These are phyloP conservation scores for Drymonia ruficornis DNA, from an alignment of 2,888 invertebrate species.

Conservation along the genomic window DNA sequence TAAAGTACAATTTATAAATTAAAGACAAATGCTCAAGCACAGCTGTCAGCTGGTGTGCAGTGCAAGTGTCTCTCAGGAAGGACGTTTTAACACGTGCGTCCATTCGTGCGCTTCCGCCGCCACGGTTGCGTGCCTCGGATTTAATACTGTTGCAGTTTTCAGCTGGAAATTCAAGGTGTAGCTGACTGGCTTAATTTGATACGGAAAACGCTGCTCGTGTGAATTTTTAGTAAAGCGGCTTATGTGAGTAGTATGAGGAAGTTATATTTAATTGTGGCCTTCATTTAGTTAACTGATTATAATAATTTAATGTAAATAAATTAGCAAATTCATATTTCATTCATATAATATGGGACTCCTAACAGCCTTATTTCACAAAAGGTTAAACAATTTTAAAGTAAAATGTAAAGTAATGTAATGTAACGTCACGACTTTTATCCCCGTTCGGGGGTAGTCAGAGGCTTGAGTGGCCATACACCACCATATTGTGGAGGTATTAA, in stretches of 20 bases:
- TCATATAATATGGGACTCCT: too few species aligned
- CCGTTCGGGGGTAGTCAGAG: too few species aligned
- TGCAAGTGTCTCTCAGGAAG: slow-evolving; percentile 24
- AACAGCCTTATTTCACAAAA: too few species aligned
- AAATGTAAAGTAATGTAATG: too few species aligned
- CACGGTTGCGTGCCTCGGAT: slow-evolving; percentile 27
- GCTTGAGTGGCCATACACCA: too few species aligned
- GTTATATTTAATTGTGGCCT: neutral
- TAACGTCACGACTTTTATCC: too few species aligned
- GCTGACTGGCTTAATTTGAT: slow-evolving; percentile 36
- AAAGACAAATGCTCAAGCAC: neutral
- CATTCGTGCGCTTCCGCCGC: slow-evolving; percentile 31
- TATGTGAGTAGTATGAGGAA: neutral
- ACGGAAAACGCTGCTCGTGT: slow-evolving; percentile 5
- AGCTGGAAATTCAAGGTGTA: slow-evolving; percentile 13
- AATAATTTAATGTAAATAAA: too few species aligned
- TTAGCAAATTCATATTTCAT: too few species aligned
- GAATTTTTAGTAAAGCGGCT: neutral
- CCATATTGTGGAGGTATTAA: too few species aligned
- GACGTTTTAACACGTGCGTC: slow-evolving; percentile 38
- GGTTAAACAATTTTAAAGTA: too few species aligned
- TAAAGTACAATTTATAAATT: neutral
- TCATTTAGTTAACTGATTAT: neutral
- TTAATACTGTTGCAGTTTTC: slow-evolving; percentile 37
- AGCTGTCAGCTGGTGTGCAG: neutral